Evolutionary conservation across 1,140 invertebrate genomes (phyloP), one percentile per base, ranked within the genome.

Genomic region (Aradophagus sp.): DNA sequence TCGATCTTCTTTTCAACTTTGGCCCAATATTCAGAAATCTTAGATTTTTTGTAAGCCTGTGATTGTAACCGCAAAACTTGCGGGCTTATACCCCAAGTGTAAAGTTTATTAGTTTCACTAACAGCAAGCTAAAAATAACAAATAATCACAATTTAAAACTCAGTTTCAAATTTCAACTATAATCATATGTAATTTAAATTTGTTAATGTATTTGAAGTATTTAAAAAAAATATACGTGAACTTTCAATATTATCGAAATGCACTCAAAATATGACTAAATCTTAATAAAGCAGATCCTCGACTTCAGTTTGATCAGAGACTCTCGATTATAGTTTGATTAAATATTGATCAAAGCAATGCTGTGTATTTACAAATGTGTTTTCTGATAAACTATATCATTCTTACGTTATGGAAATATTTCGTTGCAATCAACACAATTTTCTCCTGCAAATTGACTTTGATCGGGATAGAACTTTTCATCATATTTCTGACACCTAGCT

Each of bases 351-450:
- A n/a, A n/a, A n/a, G n/a, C n/a, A n/a, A n/a, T n/a, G n/a, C n/a
- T n/a, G n/a, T n/a, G n/a, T n/a, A n/a, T n/a, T n/a, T n/a, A n/a
- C n/a, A n/a, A n/a, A n/a, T n/a, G n/a, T n/a, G n/a, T n/a, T n/a
- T n/a, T n/a, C n/a, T n/a, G n/a, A n/a, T n/a, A n/a, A n/a, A n/a
- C n/a, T n/a, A n/a, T n/a, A 23, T 23, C 8, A 23, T 23, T 23
- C 20, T 50, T 87, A 94, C 93, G 87, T 90, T 93, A 73, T 94
- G 92, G 85, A 95, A 95, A 82, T 93, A 94, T 77, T 90, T 91
- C 19, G 92, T 91, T 48, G 91, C 87, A 75, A 95, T 90, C 58
- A 89, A 83, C 47, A 86, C 88, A 67, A 94, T 89, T 44, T 85
- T 83, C 12, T 88, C 86, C 1, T 89, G 82, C 11, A 88, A 74